Evolutionary conservation across 2,113 vertebrate genomes (phyloP).

Genomic region (Alces alces): DNA sequence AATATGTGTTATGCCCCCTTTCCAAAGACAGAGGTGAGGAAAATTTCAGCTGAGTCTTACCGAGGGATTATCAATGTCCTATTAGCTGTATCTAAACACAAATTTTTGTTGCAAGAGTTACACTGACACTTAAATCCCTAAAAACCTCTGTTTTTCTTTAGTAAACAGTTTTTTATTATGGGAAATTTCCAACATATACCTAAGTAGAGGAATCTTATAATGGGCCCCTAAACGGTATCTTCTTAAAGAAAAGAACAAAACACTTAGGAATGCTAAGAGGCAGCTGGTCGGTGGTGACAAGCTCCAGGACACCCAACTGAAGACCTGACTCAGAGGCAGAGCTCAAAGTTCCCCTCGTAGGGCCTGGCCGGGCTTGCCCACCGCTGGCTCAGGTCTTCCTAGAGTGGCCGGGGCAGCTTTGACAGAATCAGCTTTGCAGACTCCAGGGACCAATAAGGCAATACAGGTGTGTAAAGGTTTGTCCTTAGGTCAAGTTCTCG

Average conservation of each 20-base stretch:
- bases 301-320: background rate
- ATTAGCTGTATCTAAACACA: background rate
- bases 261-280: background rate
- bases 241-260: background rate
- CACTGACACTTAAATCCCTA: background rate
- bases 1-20: background rate
- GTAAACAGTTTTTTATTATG: background rate
- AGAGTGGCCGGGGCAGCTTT: background rate
- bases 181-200: background rate
- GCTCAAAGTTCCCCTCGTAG: background rate
- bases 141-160: background rate
- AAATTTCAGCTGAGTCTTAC: background rate
- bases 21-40: background rate
- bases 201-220: background rate
- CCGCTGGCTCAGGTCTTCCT: background rate
- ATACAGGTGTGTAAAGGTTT: background rate
- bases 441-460: background rate
- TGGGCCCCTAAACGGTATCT: background rate
- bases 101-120: background rate
- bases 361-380: background rate
- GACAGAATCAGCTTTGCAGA: background rate
- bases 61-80: background rate
- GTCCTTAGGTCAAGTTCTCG: background rate
- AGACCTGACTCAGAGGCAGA: background rate
- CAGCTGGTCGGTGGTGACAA: background rate